Evolutionary conservation across 2,113 vertebrate species (phyloP), one percentile per base, ranked within the genome.

Genomic region (Panthera leo): DNA sequence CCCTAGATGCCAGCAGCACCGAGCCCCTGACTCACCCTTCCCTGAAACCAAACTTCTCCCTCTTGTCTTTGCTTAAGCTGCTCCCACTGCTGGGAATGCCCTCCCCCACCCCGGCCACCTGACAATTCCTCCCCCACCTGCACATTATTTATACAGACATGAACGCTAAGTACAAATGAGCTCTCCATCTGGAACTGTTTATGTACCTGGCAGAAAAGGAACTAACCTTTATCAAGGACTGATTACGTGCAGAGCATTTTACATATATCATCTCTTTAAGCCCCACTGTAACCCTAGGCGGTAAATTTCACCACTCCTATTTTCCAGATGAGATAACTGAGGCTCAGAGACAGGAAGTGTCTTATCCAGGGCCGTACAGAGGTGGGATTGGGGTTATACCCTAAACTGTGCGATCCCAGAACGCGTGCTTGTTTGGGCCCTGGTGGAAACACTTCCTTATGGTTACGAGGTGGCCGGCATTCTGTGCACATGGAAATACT

Each of bases 121-220:
- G 95, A 97, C 87, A 71, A 5, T 48, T 21, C 88, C 84, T 94
- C 97, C 94, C 96, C 92, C 94, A 95, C 97, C 98, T 97, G 94
- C 97, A 97, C 79, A 58, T 94, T 87, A 97, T 96, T 94, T 96
- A 85, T 92, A 65, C 3, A 91, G 91, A 96, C 95, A 12, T 2
- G 88, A 84, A 88, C 6, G 39, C 87, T 86, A 65, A 94, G 90
- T 55, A 29, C 80, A 45, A 29, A 95, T 68, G 84, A 97, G 87
- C 53, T 92, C 96, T 76, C 97, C 98, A 98, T 97, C 98, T 98
- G 97, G 97, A 98, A 98, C 58, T 67, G 93, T 75, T 98, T 98
- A 98, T 27, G 85, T 98, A 97, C 95, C 97, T 96, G 92, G 95
- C 92, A 95, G 96, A 95, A 89, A 88, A 96, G 95, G 85, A 96